Percentiles rank a stretch among this genome's conserved stretches.
phyloP scores from a whole-genome alignment of 2,113 vertebrate genomes.

The Perca schrenkii region DNA sequence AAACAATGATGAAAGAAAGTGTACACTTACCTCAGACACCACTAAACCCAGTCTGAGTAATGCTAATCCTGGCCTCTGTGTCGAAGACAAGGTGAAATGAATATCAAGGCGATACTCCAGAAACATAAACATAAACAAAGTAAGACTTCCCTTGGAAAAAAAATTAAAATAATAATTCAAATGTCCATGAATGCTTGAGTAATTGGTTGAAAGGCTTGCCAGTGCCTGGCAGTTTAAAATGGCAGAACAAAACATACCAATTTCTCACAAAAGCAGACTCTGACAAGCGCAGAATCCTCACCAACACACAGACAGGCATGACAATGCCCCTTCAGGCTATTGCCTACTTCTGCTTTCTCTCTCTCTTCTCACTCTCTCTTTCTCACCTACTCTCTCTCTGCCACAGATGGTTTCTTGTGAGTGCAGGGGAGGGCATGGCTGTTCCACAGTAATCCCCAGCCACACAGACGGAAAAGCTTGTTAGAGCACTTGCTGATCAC shows the following conservation, averaged over 20 bases:
- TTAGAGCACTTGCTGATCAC: conserved; percentile 86
- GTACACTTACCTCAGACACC: conserved; percentile 69
- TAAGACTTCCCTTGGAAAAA: conserved; percentile 56
- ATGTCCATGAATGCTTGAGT: conserved; percentile 72
- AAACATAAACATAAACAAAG: conserved; percentile 52
- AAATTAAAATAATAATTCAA: conserved; percentile 66
- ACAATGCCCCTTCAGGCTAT: conserved; percentile 82
- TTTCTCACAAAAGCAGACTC: conserved; percentile 81
- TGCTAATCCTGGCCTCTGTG: conserved; percentile 44
- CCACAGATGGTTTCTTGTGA: conserved; percentile 83
- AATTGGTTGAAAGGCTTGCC: conserved; percentile 60
- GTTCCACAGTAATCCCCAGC: conserved; percentile 83
- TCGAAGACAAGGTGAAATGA: conserved; percentile 28
- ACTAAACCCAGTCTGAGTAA: conserved; percentile 33
- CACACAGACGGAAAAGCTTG: conserved; percentile 86
- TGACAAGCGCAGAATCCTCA: conserved; percentile 82
- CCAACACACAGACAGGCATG: conserved; percentile 81
- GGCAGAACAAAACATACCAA: conserved; percentile 77
- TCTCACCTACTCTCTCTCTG: conserved; percentile 68
- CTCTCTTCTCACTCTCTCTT: conserved; percentile 38
- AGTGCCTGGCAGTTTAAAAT: conserved; percentile 63
- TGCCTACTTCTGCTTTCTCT: conserved; percentile 65
- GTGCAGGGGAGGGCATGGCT: conserved; percentile 80
- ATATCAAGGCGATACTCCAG: conserved; percentile 58
- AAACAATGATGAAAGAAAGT: conserved; percentile 42